Evolutionary conservation across 2,797 vertebrate genomes (phyloP).

Genomic region (Vipera ursinii): DNA sequence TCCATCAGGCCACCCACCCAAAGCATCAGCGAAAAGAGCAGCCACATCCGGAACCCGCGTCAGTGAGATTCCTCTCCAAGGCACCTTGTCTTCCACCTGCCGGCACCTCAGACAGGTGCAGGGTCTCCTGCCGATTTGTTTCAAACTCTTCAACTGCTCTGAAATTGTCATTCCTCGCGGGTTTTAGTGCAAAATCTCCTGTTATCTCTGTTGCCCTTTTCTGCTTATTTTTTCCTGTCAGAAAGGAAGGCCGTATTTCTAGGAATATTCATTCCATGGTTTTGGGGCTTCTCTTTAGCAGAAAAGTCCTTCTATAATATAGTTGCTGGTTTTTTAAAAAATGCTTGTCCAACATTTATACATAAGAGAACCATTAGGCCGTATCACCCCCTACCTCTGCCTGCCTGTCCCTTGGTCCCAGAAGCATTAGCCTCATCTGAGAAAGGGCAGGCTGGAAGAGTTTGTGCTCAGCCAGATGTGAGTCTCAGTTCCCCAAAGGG

Average conservation of each 20-base stretch:
- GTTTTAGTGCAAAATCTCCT: not conserved
- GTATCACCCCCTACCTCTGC: not conserved
- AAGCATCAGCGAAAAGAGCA: not conserved
- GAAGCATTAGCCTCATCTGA: not conserved
- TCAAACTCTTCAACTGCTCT: not conserved
- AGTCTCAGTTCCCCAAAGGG: not conserved
- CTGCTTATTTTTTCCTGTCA: not conserved
- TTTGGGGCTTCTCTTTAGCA: not conserved
- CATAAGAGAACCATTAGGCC: not conserved
- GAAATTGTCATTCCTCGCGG: not conserved
- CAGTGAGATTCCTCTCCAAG: not conserved
- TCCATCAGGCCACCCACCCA: not conserved
- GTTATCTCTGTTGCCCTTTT: not conserved
- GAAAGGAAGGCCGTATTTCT: not conserved
- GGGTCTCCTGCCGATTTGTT: not conserved
- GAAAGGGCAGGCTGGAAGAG: not conserved
- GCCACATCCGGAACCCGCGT: not conserved
- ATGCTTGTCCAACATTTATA: not conserved
- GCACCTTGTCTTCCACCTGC: not conserved
- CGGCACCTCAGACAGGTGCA: not conserved
- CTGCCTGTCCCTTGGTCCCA: not conserved
- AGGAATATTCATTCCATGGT: not conserved
- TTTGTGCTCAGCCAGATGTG: not conserved
- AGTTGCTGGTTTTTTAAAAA: not conserved
- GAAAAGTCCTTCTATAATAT: not conserved